These are phyloP conservation scores for Semaprochilodus insignis DNA, from an alignment of 2,797 vertebrate genomes.

Conservation along the genomic window DNA sequence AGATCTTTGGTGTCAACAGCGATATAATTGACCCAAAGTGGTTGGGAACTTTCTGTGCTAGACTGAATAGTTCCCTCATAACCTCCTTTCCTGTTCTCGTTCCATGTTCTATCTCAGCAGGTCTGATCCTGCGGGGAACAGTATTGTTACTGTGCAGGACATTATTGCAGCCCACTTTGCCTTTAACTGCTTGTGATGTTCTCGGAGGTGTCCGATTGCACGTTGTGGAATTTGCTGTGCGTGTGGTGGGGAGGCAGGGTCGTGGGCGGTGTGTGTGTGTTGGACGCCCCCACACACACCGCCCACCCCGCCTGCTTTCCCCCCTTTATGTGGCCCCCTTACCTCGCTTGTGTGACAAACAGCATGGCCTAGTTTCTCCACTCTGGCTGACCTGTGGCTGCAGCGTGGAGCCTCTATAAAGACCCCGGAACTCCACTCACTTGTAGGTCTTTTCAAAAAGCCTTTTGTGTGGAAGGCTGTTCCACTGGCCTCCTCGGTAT, in stretches of 20 bases:
- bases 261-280: conserved; percentile 10
- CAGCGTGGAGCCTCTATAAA: conserved; percentile 36
- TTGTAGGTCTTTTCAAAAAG: conserved; percentile 46
- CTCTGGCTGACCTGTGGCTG: conserved; percentile 49
- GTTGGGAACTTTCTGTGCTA: too few relatives aligned
- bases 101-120: background rate
- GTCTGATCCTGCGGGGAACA: background rate
- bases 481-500: conserved; percentile 20
- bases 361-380: conserved; percentile 51
- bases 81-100: too few relatives aligned
- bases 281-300: conserved; percentile 5
- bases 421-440: conserved; percentile 43
- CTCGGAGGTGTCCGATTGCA: background rate
- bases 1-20: too few relatives aligned
- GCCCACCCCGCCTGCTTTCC: conserved; percentile 4
- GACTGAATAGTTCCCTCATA: too few relatives aligned
- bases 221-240: conserved; percentile 41
- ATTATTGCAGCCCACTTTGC: background rate
- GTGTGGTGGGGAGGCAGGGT: conserved; percentile 27
- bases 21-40: too few relatives aligned
- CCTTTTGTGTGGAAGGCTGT: conserved; percentile 39
- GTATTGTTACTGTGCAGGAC: background rate
- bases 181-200: background rate
- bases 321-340: conserved; percentile 38
- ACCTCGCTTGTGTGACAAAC: conserved; percentile 50